Base-by-base conservation (phyloP, 1,140 invertebrate genomes). In the Sinella curviseta region DNA sequence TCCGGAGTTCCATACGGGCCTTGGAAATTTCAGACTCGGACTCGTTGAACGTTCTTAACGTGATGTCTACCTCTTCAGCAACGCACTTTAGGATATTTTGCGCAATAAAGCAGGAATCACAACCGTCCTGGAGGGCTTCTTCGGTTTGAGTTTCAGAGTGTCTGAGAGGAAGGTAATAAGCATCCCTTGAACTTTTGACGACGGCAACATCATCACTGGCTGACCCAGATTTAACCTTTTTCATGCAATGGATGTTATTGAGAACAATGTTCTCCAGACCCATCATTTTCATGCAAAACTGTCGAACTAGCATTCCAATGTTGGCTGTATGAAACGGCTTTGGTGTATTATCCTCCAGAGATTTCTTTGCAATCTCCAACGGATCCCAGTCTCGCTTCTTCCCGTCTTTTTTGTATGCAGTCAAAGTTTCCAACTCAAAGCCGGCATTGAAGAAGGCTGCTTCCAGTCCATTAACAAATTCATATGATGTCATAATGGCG, bases 231-330 rank as follows among this genome's bases (percentile, higher is more conserved):
- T 12, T 60, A 33, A 1, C 24, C 31, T 70, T 70, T 8, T 70
- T 70, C 26, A n/a, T 8, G 30, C 3, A 33, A 33, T 31, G 26
- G 30, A 14, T 33, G 24, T 70, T 70, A 30, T 70, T 70, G 1
- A 70, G 31, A 3, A 70, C 26, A 70, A 70, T 70, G 31, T 70
- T 70, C 31, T 70, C 65, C 14, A 70, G 31, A 4, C 28, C n/a
- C 65, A 70, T 70, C 65, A 70, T 70, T 70, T 70, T 70, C 65
- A 70, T 4, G 24, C 65, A 31, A 33, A 70, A 70, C 31, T 70
- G 65, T 1, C 65, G 26, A 33, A 70, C 65, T 1, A 70, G 30
- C 65, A 70, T 70, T 70, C 65, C 65, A 70, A 70, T 70, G 24
- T 70, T 70, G 4, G 65, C 65, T 8, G 65, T 70, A 30, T 70